These are phyloP conservation scores for Leptogaster cylindrica DNA, from an alignment of 2,888 invertebrate genomes.

Conservation along the genomic window DNA sequence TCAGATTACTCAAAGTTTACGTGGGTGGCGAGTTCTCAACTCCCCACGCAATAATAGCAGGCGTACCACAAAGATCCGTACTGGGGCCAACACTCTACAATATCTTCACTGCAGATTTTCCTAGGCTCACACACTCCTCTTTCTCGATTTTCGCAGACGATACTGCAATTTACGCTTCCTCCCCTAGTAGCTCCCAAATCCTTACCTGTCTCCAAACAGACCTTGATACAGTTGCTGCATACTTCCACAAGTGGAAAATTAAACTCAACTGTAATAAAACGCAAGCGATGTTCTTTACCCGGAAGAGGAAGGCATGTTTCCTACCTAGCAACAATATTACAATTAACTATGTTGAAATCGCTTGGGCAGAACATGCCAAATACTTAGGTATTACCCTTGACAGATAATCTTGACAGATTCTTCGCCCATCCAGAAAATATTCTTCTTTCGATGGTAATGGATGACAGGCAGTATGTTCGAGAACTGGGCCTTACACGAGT, in stretches of 20 bases:
- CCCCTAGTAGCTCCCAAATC: not conserved
- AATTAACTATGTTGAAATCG: not conserved
- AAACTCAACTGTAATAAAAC: not conserved
- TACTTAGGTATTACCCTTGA: not conserved
- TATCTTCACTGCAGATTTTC: not conserved
- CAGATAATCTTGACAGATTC: too few species aligned
- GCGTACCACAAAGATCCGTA: not conserved
- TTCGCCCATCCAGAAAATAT: too few species aligned
- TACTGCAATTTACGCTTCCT: not conserved
- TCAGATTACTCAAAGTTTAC: not conserved
- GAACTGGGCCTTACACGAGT: not conserved
- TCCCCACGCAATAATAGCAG: not conserved
- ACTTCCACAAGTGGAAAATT: not conserved
- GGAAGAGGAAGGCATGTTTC: not conserved
- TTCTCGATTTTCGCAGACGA: not conserved
- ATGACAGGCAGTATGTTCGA: not conserved
- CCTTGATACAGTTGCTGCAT: not conserved
- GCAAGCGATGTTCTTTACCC: not conserved
- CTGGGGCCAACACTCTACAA: not conserved
- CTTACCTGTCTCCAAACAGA: not conserved
- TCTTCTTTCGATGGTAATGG: too few species aligned
- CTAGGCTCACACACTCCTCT: not conserved
- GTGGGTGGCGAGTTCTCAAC: not conserved
- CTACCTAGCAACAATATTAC: not conserved
- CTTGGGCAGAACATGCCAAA: not conserved